A percentile compares a stretch with the other conserved stretches of the same genome.
phyloP scores from a whole-genome alignment of 2,888 invertebrate species.

The Drosophila rubida region DNA sequence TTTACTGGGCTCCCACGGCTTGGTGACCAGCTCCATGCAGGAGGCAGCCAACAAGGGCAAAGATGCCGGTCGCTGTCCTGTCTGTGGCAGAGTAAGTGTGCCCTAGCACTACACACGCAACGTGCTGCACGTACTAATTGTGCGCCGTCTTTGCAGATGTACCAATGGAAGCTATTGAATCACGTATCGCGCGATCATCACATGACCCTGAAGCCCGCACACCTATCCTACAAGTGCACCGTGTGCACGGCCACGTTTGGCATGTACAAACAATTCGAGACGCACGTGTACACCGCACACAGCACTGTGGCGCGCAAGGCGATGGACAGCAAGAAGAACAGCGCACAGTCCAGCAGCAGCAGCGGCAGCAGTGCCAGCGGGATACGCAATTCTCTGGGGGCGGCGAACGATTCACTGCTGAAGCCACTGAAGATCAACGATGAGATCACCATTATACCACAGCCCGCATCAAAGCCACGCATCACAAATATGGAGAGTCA shows the following conservation, averaged over 20 bases:
- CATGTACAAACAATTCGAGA: slow-evolving; percentile 97
- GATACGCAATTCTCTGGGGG: slow-evolving; percentile 81
- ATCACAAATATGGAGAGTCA: slow-evolving; percentile 85
- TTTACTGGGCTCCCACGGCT: slow-evolving; percentile 95
- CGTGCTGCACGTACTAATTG: neutral
- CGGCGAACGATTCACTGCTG: slow-evolving; percentile 87
- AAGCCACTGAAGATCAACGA: slow-evolving; percentile 95
- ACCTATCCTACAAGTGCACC: slow-evolving; percentile 97
- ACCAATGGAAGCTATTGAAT: slow-evolving; percentile 96
- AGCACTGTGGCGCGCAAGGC: slow-evolving; percentile 95
- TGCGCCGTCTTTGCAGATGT: slow-evolving; percentile 87
- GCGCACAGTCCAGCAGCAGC: slow-evolving; percentile 63
- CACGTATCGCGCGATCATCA: slow-evolving; percentile 97
- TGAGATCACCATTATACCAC: slow-evolving; percentile 95
- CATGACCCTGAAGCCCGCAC: slow-evolving; percentile 95
- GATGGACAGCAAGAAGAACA: slow-evolving; percentile 87
- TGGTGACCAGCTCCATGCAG: slow-evolving; percentile 98
- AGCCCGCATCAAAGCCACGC: slow-evolving; percentile 87
- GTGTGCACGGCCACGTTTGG: slow-evolving; percentile 97
- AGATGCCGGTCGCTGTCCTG: slow-evolving; percentile 97
- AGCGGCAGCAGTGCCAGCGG: slow-evolving; percentile 56
- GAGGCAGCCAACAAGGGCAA: slow-evolving; percentile 97
- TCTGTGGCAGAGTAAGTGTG: slow-evolving; percentile 96
- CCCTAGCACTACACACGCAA: neutral
- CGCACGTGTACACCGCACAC: slow-evolving; percentile 96